phyloP scores from a whole-genome alignment of 2,888 invertebrate genomes.

The Rhyacophila evoluta region DNA sequence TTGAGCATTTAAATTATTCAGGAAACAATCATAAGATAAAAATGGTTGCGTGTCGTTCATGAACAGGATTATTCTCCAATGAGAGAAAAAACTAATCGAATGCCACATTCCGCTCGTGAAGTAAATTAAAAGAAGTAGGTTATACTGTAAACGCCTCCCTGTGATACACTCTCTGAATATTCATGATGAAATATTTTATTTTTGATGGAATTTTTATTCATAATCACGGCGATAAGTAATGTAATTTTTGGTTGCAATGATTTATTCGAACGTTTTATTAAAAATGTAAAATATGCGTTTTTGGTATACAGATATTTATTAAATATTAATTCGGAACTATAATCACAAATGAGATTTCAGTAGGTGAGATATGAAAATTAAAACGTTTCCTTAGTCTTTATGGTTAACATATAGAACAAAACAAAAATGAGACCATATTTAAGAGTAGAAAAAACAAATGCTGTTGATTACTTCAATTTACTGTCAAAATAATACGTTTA shows the following conservation, averaged over 20 bases:
- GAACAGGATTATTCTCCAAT: constrained; percentile 1
- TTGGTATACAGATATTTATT: too few relatives aligned
- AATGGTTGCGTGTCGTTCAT: not conserved
- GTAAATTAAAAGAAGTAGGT: constrained; percentile 13
- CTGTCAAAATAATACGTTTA: too few relatives aligned
- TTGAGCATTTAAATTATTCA: constrained; percentile 25
- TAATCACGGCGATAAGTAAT: not conserved
- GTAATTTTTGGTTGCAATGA: not conserved
- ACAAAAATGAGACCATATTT: too few relatives aligned
- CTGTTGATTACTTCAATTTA: too few relatives aligned
- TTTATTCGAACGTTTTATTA: not conserved
- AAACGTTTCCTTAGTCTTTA: too few relatives aligned
- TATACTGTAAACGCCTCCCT: not conserved
- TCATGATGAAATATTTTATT: not conserved
- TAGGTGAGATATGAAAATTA: too few relatives aligned
- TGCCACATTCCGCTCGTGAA: not conserved
- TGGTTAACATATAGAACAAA: too few relatives aligned
- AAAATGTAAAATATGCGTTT: not conserved
- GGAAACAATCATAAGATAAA: constrained; percentile 33
- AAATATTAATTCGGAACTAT: too few relatives aligned
- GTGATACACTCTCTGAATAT: not conserved
- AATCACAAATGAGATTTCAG: too few relatives aligned
- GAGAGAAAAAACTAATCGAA: not conserved
- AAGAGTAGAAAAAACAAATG: too few relatives aligned
- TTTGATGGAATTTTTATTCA: constrained; percentile 19